Evolutionary conservation across 2,113 vertebrate genomes (phyloP).

Genomic region (Aix galericulata): DNA sequence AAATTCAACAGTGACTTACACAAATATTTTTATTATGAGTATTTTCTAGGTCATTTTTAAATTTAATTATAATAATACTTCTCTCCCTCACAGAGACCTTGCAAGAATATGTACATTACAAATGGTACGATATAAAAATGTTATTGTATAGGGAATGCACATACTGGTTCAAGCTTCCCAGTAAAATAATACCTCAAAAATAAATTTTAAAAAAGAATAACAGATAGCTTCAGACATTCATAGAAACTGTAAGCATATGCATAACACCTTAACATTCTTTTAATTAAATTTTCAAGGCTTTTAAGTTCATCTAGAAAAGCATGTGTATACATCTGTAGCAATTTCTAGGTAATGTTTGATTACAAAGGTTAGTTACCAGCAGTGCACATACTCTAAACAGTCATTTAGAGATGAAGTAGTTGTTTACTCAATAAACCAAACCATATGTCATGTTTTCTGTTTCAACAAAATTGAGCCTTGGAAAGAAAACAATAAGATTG

Average conservation of each 20-base stretch:
- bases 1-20: not conserved
- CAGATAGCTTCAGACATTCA: not conserved
- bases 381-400: not conserved
- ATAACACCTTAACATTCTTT: not conserved
- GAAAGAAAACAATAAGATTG: not conserved
- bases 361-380: slow-evolving; percentile 24
- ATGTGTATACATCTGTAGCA: not conserved
- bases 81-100: not conserved
- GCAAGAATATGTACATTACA: not conserved
- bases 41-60: not conserved
- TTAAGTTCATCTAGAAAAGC: not conserved
- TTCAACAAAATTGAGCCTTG: not conserved
- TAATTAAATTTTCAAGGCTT: not conserved
- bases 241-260: not conserved
- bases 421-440: slow-evolving; percentile 40
- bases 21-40: not conserved
- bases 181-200: not conserved
- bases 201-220: not conserved
- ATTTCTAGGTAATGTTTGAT: slow-evolving; percentile 18
- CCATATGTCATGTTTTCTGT: not conserved
- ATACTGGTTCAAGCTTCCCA: not conserved
- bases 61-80: not conserved
- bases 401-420: slow-evolving; percentile 4
- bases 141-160: not conserved
- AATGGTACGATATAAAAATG: not conserved